These are phyloP conservation scores for Phoxinus phoxinus DNA, from an alignment of 2,113 vertebrate species.

Conservation along the genomic window DNA sequence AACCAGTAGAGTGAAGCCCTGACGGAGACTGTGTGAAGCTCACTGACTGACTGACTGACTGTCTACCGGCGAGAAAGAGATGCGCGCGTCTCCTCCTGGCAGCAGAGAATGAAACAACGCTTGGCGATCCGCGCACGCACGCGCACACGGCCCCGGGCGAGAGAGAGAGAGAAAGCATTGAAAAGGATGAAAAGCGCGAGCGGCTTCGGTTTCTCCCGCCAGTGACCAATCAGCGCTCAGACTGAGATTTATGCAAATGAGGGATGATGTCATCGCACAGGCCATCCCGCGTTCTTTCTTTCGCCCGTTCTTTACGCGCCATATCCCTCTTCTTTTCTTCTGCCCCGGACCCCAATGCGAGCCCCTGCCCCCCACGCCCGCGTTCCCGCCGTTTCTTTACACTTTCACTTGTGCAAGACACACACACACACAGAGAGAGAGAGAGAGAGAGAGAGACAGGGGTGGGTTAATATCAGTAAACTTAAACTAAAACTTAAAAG, in stretches of 20 bases:
- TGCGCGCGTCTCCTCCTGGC: constrained; percentile 67
- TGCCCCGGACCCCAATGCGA: not conserved
- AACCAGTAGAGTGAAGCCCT: not conserved
- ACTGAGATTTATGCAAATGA: constrained; percentile 76
- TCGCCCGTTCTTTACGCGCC: not conserved
- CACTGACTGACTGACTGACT: not conserved
- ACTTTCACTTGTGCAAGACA: not conserved
- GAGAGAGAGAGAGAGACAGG: not conserved
- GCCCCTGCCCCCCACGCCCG: constrained; percentile 58
- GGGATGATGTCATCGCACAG: constrained; percentile 79
- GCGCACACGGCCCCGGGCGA: constrained; percentile 44
- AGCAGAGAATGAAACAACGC: constrained; percentile 69
- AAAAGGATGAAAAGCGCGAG: constrained; percentile 72
- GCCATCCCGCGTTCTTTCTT: constrained; percentile 66
- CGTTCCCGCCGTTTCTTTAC: constrained; percentile 48
- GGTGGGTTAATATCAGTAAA: not conserved
- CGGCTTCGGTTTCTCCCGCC: constrained; percentile 65
- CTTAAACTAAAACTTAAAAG: not conserved
- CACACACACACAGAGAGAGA: too few species aligned
- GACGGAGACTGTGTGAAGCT: not conserved
- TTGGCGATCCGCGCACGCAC: constrained; percentile 54
- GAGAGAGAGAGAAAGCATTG: constrained; percentile 57
- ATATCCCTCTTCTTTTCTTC: not conserved
- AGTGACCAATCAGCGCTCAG: constrained; percentile 70
- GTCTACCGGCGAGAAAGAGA: constrained; percentile 62